Base-by-base conservation (phyloP, 2,113 vertebrate species). In the Epinephelus cyanopodus region DNA sequence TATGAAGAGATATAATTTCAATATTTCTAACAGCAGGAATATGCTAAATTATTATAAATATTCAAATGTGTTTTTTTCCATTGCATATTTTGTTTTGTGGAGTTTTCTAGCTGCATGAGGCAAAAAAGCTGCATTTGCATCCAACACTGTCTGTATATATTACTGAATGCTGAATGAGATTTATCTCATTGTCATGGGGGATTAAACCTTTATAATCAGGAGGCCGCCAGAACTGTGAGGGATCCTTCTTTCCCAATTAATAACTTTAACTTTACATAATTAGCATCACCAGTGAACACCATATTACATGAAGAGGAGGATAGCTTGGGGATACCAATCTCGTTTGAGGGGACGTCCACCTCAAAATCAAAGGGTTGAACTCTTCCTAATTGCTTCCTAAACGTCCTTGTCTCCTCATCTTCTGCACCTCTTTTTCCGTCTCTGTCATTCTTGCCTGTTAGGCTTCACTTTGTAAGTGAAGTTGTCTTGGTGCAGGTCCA, bases 381-480 rank as follows among this genome's bases (percentile, higher is more conserved):
- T 50, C 1, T 1, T 61, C 12, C 15, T 65, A 23, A 73, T 81
- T n/a, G 63, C 70, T 50, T 58, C 42, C 7, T 33, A 47, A 23
- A 18, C 17, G 2, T 18, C 27, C n/a, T 70, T 52, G 25, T 74
- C 47, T n/a, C 17, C 50, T 19, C 2, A 33, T 47, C 37, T 68
- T 6, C 37, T 56, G 18, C 33, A 21, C n/a, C n/a, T 12, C 7
- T 62, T 5, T 58, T 71, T 42, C 15, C 21, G 57, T 19, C 56
- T 52, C 61, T 66, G 33, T 57, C 72, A 25, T 7, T 67, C 15
- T 53, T 27, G 48, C 57, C 52, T 37, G 33, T 45, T 64, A 19
- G 19, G 33, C 29, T 77, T 67, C 21, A 52, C 48, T 69, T 80
- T 82, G n/a, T 52, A 60, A 45, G 56, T 77, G 14, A 47, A 63